Evolutionary conservation across 2,888 invertebrate species (phyloP).

Genomic region (Agrotis segetum): DNA sequence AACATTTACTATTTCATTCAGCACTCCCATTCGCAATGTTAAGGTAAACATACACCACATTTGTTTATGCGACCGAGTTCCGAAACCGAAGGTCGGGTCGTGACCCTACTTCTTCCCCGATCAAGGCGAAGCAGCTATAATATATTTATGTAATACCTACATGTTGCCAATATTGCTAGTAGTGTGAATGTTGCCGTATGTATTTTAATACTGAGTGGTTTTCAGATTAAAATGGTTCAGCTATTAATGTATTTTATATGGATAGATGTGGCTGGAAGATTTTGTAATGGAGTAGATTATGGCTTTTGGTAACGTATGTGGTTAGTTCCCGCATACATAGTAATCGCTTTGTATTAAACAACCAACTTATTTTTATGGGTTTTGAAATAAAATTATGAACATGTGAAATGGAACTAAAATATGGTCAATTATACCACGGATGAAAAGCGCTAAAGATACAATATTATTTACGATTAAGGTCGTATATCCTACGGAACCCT

Average conservation of each 20-base stretch:
- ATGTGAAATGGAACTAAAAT: neutral
- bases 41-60: conserved; percentile 50
- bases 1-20: conserved; percentile 64
- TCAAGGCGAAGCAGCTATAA: conserved; percentile 47
- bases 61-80: conserved; percentile 57
- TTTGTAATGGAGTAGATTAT: neutral
- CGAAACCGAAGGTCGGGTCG: conserved; percentile 61
- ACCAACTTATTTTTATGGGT: neutral
- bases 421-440: neutral
- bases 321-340: neutral
- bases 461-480: neutral
- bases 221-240: conserved; percentile 13
- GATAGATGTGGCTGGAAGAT: neutral
- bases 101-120: conserved; percentile 55
- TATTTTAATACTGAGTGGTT: conserved; percentile 19
- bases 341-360: no score
- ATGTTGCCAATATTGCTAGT: conserved; percentile 16
- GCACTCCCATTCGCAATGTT: conserved; percentile 43
- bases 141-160: conserved; percentile 42
- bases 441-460: neutral
- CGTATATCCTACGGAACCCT: neutral
- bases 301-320: neutral
- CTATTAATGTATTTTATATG: neutral
- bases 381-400: neutral
- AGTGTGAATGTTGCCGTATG: conserved; percentile 19